phyloP scores from a whole-genome alignment of 2,888 invertebrate genomes.

The Tipula lateralis region DNA sequence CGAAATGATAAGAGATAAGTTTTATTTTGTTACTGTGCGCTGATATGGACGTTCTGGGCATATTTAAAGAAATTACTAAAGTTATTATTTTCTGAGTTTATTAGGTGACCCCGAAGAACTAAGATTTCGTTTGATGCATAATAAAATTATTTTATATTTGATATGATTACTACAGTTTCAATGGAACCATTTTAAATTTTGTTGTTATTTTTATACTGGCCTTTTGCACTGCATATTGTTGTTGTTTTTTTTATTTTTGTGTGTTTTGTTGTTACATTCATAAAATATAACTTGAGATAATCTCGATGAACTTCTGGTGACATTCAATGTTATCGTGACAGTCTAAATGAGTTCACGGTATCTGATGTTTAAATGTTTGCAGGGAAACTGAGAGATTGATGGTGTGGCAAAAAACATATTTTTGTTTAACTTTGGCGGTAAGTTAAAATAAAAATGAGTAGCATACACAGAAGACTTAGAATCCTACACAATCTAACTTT shows the following conservation, averaged over 20 bases:
- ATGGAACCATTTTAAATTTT: background rate
- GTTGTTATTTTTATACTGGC: background rate
- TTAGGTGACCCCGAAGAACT: background rate
- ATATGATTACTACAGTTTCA: background rate
- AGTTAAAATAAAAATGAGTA: too few relatives aligned
- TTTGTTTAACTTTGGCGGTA: too few relatives aligned
- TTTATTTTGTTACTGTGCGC: background rate
- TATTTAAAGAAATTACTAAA: background rate
- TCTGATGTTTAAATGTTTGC: too few relatives aligned
- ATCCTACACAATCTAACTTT: too few relatives aligned
- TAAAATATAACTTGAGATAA: background rate
- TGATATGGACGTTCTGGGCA: background rate
- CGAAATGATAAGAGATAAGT: background rate
- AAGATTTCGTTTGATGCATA: background rate
- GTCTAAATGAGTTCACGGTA: too few relatives aligned
- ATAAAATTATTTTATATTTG: constrained; percentile 3
- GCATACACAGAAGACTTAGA: too few relatives aligned
- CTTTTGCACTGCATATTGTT: background rate
- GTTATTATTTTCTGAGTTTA: background rate
- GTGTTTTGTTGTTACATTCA: too few relatives aligned
- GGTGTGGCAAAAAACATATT: too few relatives aligned
- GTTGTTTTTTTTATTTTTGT: too few relatives aligned
- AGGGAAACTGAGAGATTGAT: too few relatives aligned
- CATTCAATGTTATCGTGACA: too few relatives aligned
- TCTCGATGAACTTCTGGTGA: background rate